Base-by-base conservation (phyloP, 1,140 invertebrate species). In the Archegozetes longisetosus region DNA sequence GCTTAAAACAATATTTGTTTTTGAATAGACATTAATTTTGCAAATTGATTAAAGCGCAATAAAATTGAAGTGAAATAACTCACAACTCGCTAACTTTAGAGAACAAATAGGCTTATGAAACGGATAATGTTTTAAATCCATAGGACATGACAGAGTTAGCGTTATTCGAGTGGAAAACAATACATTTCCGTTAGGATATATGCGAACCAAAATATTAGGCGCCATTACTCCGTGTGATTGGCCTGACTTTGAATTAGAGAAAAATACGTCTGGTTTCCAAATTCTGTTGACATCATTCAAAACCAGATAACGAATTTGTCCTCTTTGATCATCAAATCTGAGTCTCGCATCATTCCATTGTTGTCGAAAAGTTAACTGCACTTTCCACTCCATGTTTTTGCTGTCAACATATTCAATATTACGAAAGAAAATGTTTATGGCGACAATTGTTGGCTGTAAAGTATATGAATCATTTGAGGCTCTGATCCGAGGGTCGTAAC, bases 331-430 rank as follows among this genome's bases (percentile, higher is more conserved):
- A 26, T 58, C n/a, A 23, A 61, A 61, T 14, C 13, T 24, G 14
- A 61, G 27, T 24, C 62, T n/a, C 4, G 13, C 6, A 52, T 64
- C 62, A 6, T 4, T 46, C 62, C 62, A 64, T 46, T 62, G 40
- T 47, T 62, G n/a, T 22, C 62, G 32, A 25, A 55, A 62, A 4
- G 61, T 62, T n/a, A 62, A 47, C 49, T 62, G 61, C 27, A 40
- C 20, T 26, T 49, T 25, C 29, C n/a, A 57, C 25, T 57, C 26
- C 32, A 6, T 3, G 13, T 53, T 23, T 12, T 22, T 9, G 6
- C 13, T 29, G 22, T 48, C 12, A 9, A 40, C 17, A 40, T 40
- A 17, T 40, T 40, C 32, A 40, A 40, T 17, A 40, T 9, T 6
- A 9, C 32, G 32, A 17, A 17, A 9, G 17, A 9, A 40, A 17